These are phyloP conservation scores for Notarius quadriscutis DNA, from an alignment of 2,113 vertebrate genomes.

Conservation along the genomic window DNA sequence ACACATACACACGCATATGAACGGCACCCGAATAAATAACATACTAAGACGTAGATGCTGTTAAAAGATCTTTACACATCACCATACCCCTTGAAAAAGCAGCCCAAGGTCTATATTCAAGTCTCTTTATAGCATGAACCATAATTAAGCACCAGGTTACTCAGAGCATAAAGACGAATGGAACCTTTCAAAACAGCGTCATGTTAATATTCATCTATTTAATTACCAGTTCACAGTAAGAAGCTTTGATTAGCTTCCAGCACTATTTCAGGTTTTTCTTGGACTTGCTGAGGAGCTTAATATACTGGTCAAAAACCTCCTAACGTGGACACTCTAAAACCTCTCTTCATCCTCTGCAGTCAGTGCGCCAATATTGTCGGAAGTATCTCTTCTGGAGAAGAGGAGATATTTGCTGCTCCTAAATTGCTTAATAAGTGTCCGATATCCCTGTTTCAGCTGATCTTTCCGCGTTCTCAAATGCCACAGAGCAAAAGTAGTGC, in stretches of 20 bases:
- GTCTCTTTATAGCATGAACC: slow-evolving; percentile 20
- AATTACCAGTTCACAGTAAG: slow-evolving; percentile 14
- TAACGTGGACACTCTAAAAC: background rate
- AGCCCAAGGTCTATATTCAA: background rate
- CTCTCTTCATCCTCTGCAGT: background rate
- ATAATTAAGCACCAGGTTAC: background rate
- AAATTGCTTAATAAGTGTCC: slow-evolving; percentile 61
- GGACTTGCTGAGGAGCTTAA: background rate
- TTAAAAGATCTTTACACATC: background rate
- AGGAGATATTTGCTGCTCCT: slow-evolving; percentile 22
- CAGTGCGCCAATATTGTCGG: background rate
- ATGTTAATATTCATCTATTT: background rate
- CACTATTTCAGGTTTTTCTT: background rate
- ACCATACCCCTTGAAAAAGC: background rate
- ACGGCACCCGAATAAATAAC: background rate
- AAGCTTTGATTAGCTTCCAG: background rate
- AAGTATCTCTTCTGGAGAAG: background rate
- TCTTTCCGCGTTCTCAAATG: slow-evolving; percentile 58
- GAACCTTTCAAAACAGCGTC: background rate
- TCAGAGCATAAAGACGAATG: background rate
- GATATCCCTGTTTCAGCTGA: slow-evolving; percentile 8
- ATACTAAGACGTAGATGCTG: no score
- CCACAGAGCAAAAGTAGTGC: slow-evolving; percentile 48
- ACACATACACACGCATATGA: slow-evolving; percentile 14
- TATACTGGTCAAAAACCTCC: background rate